Conservation (phyloP, 2,888 invertebrate species). For the Alviniconcha strummeri region DNA sequence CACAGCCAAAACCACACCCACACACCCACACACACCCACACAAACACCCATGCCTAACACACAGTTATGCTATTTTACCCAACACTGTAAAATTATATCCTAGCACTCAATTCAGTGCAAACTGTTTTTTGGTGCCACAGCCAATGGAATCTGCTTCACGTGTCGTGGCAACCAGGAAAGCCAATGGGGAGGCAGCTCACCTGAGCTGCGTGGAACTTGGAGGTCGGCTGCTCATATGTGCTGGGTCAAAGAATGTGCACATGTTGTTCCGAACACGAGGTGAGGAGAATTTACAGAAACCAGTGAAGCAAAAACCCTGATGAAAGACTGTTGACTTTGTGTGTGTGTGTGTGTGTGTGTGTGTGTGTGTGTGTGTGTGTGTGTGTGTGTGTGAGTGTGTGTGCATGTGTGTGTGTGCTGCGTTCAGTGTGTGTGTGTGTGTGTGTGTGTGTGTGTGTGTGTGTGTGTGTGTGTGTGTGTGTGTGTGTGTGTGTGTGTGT, state of each 20-base stretch:
- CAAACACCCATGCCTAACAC: too few relatives aligned
- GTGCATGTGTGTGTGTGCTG: neutral
- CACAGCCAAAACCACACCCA: too few relatives aligned
- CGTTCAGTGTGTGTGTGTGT: neutral
- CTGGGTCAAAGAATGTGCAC: slow-evolving; percentile 75
- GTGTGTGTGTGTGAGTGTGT: too few relatives aligned
- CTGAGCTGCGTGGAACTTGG: slow-evolving; percentile 69
- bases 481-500: slow-evolving; percentile 9
- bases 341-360: neutral
- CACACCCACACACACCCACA: too few relatives aligned
- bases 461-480: slow-evolving; percentile 12
- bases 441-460: neutral
- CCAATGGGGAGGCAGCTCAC: slow-evolving; percentile 75
- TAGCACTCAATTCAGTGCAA: too few relatives aligned
- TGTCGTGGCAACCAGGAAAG: slow-evolving; percentile 69
- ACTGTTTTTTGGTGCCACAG: slow-evolving; percentile 41
- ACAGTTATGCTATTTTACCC: too few relatives aligned
- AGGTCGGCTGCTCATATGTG: slow-evolving; percentile 67
- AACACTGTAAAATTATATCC: too few relatives aligned
- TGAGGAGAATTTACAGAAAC: slow-evolving; percentile 38
- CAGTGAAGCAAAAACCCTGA: neutral
- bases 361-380: neutral
- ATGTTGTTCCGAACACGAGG: slow-evolving; percentile 69
- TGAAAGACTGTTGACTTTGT: neutral
- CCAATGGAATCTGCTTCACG: slow-evolving; percentile 57